Evolutionary conservation across 2,113 vertebrate species (phyloP), one percentile per base, ranked within the genome.

Genomic region (Petrocephalus zakoni): DNA sequence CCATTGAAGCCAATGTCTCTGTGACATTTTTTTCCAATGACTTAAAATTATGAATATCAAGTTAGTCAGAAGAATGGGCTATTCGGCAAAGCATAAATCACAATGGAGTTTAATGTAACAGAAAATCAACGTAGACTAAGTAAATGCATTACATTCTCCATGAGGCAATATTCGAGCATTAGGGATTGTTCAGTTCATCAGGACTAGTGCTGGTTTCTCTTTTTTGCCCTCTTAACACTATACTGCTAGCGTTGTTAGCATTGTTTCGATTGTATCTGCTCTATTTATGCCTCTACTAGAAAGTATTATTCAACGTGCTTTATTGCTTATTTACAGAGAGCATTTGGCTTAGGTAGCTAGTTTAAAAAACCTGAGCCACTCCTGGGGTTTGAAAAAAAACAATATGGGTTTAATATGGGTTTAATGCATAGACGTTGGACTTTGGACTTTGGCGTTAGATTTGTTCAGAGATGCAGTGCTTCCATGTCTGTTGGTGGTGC

Each of bases 391-490:
- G 13, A 34, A 78, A 78, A 13, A 42, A 78, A 19, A 34, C 29
- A 17, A 83, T 22, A 9, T 37, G 34, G 34, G 29, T 17, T 53
- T 34, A 42, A 53, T 52, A n/a, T n/a, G n/a, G n/a, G n/a, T n/a
- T n/a, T n/a, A n/a, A n/a, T 91, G 1, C 86, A 92, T 29, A 81
- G 78, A 37, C 61, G 86, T 5, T 86, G 85, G 88, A 95, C 93
- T 52, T 5, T 86, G 85, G 88, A 95, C 93, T 52, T 92, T 93
- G 90, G 93, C 96, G 0, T 97, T 97, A 92, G 94, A 93, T 92
- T 97, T 97, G 86, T 95, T 97, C 51, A 99, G 95, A 0, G 97
- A 97, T 64, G 94, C 93, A 58, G 90, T 95, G 92, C 97, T 99
- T 75, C 94, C 95, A 0, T 68, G 88, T 46, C 92, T 95, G 61